phyloP scores from a whole-genome alignment of 2,113 vertebrate genomes.

The Ochotona princeps region DNA sequence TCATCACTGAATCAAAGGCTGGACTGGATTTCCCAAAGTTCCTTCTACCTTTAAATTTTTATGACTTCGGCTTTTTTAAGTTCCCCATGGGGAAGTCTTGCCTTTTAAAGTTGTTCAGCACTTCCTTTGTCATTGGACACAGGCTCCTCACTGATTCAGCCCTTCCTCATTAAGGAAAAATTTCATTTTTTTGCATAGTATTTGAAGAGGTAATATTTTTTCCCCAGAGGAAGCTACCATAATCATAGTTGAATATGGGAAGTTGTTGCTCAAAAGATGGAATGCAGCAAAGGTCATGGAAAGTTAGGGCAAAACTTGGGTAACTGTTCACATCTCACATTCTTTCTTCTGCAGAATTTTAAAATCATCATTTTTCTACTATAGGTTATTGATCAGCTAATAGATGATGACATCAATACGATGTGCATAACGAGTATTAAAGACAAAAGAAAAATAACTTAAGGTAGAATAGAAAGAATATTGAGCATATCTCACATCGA shows the following conservation, averaged over 20 bases:
- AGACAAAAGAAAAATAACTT: not conserved
- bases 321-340: not conserved
- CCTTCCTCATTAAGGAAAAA: not conserved
- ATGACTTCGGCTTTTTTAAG: constrained; percentile 40
- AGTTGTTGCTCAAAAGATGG: not conserved
- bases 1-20: constrained; percentile 64
- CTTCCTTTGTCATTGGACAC: constrained; percentile 45
- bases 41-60: constrained; percentile 59
- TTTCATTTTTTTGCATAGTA: too few relatives aligned
- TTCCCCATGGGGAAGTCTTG: constrained; percentile 40
- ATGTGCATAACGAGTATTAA: not conserved
- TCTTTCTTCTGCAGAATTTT: not conserved
- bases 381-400: not conserved
- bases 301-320: not conserved
- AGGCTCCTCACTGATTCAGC: constrained; percentile 30
- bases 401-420: constrained; percentile 34
- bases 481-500: not conserved
- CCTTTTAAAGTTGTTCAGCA: constrained; percentile 49
- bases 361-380: not conserved
- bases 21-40: constrained; percentile 33
- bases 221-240: not conserved
- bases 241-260: not conserved
- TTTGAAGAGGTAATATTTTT: not conserved
- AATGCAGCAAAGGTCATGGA: not conserved
- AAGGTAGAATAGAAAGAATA: not conserved